Conservation (phyloP, 2,888 invertebrate genomes). For the Keiferia lycopersicella region DNA sequence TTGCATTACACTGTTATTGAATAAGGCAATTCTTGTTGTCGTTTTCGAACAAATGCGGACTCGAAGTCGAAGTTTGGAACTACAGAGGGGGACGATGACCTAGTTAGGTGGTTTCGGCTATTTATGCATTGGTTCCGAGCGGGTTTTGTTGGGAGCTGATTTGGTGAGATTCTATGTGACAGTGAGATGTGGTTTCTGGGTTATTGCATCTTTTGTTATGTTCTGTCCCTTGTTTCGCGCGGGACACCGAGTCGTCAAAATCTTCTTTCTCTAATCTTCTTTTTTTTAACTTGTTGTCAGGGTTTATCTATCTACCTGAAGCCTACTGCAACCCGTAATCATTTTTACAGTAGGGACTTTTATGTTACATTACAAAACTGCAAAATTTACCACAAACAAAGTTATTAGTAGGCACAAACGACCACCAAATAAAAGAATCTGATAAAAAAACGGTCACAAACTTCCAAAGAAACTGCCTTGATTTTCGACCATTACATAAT, state of each 20-base stretch:
- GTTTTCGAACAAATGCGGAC: slow-evolving; percentile 16
- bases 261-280: too few relatives aligned
- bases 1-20: slow-evolving; percentile 23
- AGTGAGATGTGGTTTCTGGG: too few relatives aligned
- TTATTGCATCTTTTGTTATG: too few relatives aligned
- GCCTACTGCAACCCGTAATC: too few relatives aligned
- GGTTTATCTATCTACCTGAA: too few relatives aligned
- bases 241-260: too few relatives aligned
- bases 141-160: not conserved
- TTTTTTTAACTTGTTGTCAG: too few relatives aligned
- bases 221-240: too few relatives aligned
- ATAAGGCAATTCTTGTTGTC: slow-evolving; percentile 20
- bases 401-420: not conserved
- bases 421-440: not conserved
- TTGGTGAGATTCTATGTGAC: not conserved
- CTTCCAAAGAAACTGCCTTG: not conserved
- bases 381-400: too few relatives aligned
- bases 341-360: too few relatives aligned
- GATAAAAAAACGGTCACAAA: slow-evolving; percentile 1
- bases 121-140: slow-evolving; percentile 3
- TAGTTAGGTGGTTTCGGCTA: slow-evolving; percentile 2
- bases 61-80: slow-evolving; percentile 16
- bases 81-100: slow-evolving; percentile 14
- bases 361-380: too few relatives aligned
- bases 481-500: not conserved